These are phyloP conservation scores for Macaria notata DNA, from an alignment of 2,888 invertebrate genomes.

Conservation along the genomic window DNA sequence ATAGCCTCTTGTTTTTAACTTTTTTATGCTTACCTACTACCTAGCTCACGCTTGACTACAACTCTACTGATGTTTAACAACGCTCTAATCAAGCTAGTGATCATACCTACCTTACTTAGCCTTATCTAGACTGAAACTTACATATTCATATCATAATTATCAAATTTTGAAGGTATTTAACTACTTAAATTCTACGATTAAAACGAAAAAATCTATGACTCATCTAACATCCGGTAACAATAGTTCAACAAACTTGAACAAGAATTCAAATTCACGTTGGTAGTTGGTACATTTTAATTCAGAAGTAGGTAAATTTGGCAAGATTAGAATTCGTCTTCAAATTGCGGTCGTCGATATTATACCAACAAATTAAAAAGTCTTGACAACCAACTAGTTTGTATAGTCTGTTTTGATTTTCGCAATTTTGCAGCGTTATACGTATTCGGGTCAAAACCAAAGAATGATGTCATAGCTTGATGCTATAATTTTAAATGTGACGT, in stretches of 20 bases:
- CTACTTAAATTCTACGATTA: too few relatives aligned
- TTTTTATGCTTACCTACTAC: too few relatives aligned
- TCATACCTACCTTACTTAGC: too few relatives aligned
- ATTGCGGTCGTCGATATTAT: constrained; percentile 12
- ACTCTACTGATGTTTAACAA: too few relatives aligned
- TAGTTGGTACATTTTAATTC: constrained; percentile 8
- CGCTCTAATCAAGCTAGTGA: too few relatives aligned
- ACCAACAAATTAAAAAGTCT: constrained; percentile 42
- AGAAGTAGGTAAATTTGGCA: constrained; percentile 10
- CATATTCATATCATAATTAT: too few relatives aligned
- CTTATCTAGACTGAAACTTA: too few relatives aligned
- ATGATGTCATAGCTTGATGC: constrained; percentile 70
- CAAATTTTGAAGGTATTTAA: too few relatives aligned
- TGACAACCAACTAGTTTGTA: neutral
- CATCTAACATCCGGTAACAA: constrained; percentile 1
- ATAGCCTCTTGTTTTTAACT: too few relatives aligned
- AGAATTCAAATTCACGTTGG: constrained; percentile 5
- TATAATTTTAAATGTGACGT: constrained; percentile 78
- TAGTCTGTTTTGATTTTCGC: constrained; percentile 43
- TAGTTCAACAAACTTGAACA: constrained; percentile 17
- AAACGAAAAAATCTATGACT: neutral
- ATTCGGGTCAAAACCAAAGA: constrained; percentile 58
- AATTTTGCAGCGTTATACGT: constrained; percentile 47
- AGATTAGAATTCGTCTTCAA: constrained; percentile 16
- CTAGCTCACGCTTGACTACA: too few relatives aligned